These are phyloP conservation scores for Conus ventricosus DNA, from an alignment of 1,140 invertebrate species.

Conservation along the genomic window DNA sequence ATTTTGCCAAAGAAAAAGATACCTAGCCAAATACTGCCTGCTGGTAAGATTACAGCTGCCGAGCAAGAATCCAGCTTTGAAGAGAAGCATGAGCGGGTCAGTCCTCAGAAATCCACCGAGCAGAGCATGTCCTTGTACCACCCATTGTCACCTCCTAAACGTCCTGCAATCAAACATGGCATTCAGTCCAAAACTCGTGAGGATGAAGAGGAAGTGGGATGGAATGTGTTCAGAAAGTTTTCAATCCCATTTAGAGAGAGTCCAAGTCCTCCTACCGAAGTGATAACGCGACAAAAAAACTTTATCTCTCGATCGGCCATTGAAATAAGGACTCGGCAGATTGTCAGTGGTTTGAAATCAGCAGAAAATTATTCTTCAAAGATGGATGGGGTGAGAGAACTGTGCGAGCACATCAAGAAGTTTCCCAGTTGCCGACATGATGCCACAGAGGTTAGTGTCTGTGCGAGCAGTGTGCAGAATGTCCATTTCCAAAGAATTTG, in stretches of 20 bases:
- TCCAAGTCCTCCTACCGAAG: constrained; percentile 39
- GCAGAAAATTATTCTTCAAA: constrained; percentile 80
- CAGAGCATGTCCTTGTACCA: background rate
- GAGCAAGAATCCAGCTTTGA: too few relatives aligned
- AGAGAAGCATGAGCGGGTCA: too few relatives aligned
- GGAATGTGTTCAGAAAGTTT: constrained; percentile 24
- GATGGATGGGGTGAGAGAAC: constrained; percentile 80
- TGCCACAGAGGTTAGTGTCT: constrained; percentile 81
- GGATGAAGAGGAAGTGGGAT: constrained; percentile 27
- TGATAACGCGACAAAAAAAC: constrained; percentile 46
- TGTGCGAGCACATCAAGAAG: constrained; percentile 82
- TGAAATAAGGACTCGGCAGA: constrained; percentile 79
- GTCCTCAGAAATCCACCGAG: background rate
- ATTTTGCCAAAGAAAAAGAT: too few relatives aligned
- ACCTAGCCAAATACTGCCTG: too few relatives aligned
- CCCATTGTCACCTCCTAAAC: background rate
- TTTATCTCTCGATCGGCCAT: constrained; percentile 55
- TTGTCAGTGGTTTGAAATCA: constrained; percentile 80
- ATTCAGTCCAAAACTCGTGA: background rate
- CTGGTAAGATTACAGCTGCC: too few relatives aligned
- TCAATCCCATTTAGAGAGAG: background rate
- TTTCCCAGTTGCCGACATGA: constrained; percentile 84
- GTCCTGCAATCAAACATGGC: background rate
- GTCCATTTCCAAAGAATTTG: too few relatives aligned
- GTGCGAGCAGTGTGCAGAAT: background rate